These are phyloP conservation scores for Rotaria macrura DNA, from an alignment of 2,888 invertebrate genomes.

Conservation along the genomic window DNA sequence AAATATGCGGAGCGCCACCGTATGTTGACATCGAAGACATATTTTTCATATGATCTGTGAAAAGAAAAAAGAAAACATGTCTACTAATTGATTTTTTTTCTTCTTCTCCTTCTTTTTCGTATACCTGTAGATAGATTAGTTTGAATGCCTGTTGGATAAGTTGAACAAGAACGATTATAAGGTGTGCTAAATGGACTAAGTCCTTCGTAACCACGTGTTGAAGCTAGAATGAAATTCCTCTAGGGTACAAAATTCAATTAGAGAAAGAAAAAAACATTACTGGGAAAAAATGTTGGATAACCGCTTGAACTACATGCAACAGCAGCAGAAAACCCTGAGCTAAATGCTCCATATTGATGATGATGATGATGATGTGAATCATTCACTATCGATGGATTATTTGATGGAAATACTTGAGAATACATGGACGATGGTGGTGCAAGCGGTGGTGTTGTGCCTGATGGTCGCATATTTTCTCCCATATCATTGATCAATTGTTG, in stretches of 20 bases:
- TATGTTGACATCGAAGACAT: not conserved
- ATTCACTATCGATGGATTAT: not conserved
- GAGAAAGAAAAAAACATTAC: not conserved
- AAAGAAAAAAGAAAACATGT: not conserved
- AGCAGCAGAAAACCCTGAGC: not conserved
- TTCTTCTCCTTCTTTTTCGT: too few relatives aligned
- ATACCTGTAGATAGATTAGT: not conserved
- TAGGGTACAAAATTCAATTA: not conserved
- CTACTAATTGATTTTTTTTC: not conserved
- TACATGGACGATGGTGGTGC: not conserved
- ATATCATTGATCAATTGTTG: conserved; percentile 10
- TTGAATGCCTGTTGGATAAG: not conserved
- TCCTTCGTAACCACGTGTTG: conserved; percentile 16
- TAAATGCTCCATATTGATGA: not conserved
- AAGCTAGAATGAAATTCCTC: not conserved
- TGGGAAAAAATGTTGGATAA: not conserved
- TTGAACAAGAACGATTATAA: conserved; percentile 16
- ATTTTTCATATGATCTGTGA: not conserved
- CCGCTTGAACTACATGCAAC: not conserved
- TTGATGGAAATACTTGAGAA: not conserved
- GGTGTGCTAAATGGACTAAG: conserved; percentile 18
- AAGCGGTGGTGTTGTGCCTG: not conserved
- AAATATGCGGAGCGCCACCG: not conserved
- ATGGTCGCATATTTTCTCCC: conserved; percentile 6
- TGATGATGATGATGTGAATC: not conserved